Percentiles rank a stretch among this genome's conserved stretches.
These are phyloP conservation scores for Odontesthes bonariensis DNA, from an alignment of 2,113 vertebrate species.

Conservation along the genomic window DNA sequence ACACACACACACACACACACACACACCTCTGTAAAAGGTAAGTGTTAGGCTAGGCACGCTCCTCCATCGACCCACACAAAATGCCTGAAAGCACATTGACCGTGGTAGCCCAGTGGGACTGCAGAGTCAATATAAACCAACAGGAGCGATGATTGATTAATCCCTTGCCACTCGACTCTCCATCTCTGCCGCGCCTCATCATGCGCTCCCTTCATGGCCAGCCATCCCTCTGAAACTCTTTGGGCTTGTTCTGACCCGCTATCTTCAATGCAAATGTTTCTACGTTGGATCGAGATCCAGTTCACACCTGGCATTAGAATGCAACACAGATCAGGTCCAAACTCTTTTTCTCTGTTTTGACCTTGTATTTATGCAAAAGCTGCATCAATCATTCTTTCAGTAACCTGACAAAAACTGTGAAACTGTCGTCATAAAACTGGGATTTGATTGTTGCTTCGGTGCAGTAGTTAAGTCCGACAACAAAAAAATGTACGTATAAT, in stretches of 20 bases:
- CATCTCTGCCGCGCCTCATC: slow-evolving; percentile 59
- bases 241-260: slow-evolving; percentile 40
- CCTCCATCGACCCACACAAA: slow-evolving; percentile 75
- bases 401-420: neutral
- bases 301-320: slow-evolving; percentile 14
- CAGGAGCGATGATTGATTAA: slow-evolving; percentile 78
- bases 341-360: neutral
- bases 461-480: no score
- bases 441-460: no score
- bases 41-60: slow-evolving; percentile 76
- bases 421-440: no score
- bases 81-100: slow-evolving; percentile 81
- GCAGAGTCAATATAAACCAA: slow-evolving; percentile 77
- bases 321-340: neutral
- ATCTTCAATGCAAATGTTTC: slow-evolving; percentile 34
- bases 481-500: no score
- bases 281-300: slow-evolving; percentile 55
- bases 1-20: slow-evolving; percentile 40
- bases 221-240: slow-evolving; percentile 30
- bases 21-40: slow-evolving; percentile 59
- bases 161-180: slow-evolving; percentile 63
- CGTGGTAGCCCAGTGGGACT: slow-evolving; percentile 71
- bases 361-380: neutral
- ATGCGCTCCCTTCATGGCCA: slow-evolving; percentile 41
- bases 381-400: neutral